Evolutionary conservation across 2,888 invertebrate genomes (phyloP), one percentile per base, ranked within the genome.

Genomic region (Blastobasis lacticolella): DNA sequence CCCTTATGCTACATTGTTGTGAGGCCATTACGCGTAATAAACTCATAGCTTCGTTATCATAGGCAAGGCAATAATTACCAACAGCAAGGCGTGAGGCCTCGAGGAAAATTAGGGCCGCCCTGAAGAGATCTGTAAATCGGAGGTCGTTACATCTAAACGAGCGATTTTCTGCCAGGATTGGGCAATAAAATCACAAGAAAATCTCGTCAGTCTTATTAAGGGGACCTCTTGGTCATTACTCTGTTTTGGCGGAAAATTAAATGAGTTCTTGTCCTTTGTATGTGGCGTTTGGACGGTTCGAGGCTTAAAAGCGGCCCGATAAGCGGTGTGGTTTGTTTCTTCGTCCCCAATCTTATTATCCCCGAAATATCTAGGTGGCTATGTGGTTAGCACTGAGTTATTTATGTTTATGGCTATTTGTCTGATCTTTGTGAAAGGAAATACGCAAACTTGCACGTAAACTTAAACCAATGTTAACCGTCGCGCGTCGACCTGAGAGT

Each of bases 231-330:
- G 62, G 71, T 72, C 71, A 74, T 77, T 77, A 75, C 67, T 69
- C 69, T 73, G 73, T 75, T 78, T 78, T 70, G 74, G 71, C 69
- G 72, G 71, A 73, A 78, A 77, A 76, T 80, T 78, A 78, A 76
- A 77, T 62, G 71, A 66, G 55, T 70, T 63, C 57, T 60, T 68
- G 64, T 69, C 62, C 63, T 66, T 67, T 63, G 65, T 63, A 60
- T 58, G 61, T 54, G 58, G 59, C 57, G 49, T 64, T 64, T 55
- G 54, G 58, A 66, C 55, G 42, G 10, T 9, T 9, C 60, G 60
- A 56, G 60, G 55, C 55, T n/a, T 57, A 58, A 61, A 59, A 57
- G 64, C 66, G 62, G 59, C 60, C 58, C 48, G 53, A 69, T 70
- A 63, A 63, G 63, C 53, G 45, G 49, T n/a, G 46, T 49, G 47